Evolutionary conservation across 2,113 vertebrate species (phyloP), one percentile per base, ranked within the genome.

Genomic region (Tichodroma muraria): DNA sequence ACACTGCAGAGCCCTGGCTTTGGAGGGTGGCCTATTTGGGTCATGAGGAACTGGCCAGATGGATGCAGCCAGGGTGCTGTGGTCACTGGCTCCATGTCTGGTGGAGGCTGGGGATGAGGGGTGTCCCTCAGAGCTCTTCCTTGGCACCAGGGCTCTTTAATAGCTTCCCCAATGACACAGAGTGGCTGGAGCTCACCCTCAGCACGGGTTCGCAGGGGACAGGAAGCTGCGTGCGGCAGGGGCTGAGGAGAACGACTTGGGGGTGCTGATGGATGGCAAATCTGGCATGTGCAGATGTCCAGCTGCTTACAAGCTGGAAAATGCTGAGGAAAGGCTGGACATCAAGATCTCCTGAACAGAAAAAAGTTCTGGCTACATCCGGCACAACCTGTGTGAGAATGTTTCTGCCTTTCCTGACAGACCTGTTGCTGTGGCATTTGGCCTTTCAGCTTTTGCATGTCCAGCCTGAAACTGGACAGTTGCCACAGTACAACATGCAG

Each of bases 161-260:
- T 16, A 10, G 4, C 47, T 53, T 20, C 25, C 16, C 13, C 25
- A 52, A 4, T 31, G 17, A 27, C 25, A 31, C 5, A 53, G 54
- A 42, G 45, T 10, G 21, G 21, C 20, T 27, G 21, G 38, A 37
- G 27, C 6, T 63, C 21, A 9, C 27, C 13, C 13, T 45, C 38
- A 33, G 14, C 27, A 54, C 0, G 1, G 10, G 7, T 22, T 63
- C 38, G 18, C 14, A 63, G 13, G 21, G 9, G 3, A 35, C 3
- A 5, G 31, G 25, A 60, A 25, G 33, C 13, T 42, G 65, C 25
- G 37, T 0, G 0, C 13, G 21, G 20, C 15, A 61, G 37, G 13
- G 28, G 27, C 28, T 54, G 57, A 83, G 27, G 33, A 33, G 13
- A 45, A 72, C 33, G 14, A 38, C 22, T 54, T 53, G 27, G 7